Evolutionary conservation across 2,888 invertebrate genomes (phyloP), one percentile per base, ranked within the genome.

Genomic region (Phorcus lineatus): DNA sequence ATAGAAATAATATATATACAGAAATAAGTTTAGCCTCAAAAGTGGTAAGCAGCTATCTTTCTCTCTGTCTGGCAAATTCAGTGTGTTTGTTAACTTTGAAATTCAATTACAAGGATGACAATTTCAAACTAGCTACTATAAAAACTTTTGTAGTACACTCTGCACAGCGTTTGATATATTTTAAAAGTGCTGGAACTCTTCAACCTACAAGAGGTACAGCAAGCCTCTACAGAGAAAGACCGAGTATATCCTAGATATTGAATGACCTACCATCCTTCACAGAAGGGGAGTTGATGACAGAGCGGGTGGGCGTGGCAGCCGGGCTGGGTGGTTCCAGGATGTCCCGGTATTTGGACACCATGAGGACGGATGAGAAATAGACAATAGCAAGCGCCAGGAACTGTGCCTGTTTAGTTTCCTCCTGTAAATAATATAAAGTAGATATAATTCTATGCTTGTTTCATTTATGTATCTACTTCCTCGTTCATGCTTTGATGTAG

Each of bases 331-430:
- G 99, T 94, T 99, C 99, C 91, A 99, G 94, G 88, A 99, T 99
- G 93, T 99, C 99, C 76, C 99, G 96, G 94, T 99, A 99, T 93
- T 99, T 98, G 67, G 99, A 99, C 86, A 99, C 99, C 99, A 99
- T 99, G 92, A 99, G 94, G 88, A 99, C 99, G 47, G 99, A 99
- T 91, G 99, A 97, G 95, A 99, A 99, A 95, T 99, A 99, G 82
- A 99, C 99, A 93, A 99, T 99, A 86, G 99, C 98, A 91, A 99
- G 95, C 19, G 99, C 98, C 88, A 99, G 95, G 95, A 99, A 99
- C 95, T 99, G 99, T 2, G 99, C 99, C 94, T 99, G 99, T 93
- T 99, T 99, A 77, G 98, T 99, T 95, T 99, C 99, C 95, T 99
- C 99, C 99, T 99, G 84, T 17, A 83, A 82, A 6, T 6, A 47